Evolutionary conservation across 2,797 vertebrate species (phyloP).

Genomic region (Macroramphosus scolopax): DNA sequence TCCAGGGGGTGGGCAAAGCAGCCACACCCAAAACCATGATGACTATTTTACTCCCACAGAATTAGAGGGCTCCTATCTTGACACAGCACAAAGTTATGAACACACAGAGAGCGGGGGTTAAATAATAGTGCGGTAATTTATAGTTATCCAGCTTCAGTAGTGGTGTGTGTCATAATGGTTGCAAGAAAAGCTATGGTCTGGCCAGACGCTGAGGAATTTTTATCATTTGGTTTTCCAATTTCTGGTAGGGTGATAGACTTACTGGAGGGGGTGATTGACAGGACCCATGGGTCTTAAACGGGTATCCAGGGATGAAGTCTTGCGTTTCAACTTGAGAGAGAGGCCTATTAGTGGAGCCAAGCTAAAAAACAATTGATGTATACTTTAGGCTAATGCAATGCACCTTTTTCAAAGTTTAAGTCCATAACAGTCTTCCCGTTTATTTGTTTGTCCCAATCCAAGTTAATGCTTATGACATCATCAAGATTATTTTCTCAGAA

Average conservation of each 20-base stretch:
- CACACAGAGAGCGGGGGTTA: slow-evolving; percentile 47
- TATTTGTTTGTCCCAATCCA: background rate
- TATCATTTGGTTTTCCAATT: slow-evolving; percentile 36
- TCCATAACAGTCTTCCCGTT: background rate
- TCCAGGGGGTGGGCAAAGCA: slow-evolving; percentile 36
- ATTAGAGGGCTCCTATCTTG: slow-evolving; percentile 47
- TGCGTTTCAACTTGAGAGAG: background rate
- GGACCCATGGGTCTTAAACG: slow-evolving; percentile 1
- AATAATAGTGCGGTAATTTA: slow-evolving; percentile 52
- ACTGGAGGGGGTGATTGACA: slow-evolving; percentile 7
- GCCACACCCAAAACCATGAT: slow-evolving; percentile 51
- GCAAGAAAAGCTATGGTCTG: slow-evolving; percentile 35
- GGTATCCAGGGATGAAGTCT: background rate
- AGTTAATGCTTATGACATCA: slow-evolving; percentile 2
- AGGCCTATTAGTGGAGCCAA: background rate
- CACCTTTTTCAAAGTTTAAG: background rate
- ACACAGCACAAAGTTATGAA: slow-evolving; percentile 42
- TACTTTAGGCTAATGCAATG: background rate
- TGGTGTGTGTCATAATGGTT: slow-evolving; percentile 45
- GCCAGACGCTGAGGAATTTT: slow-evolving; percentile 37
- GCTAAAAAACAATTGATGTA: background rate
- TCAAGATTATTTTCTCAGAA: slow-evolving; percentile 6
- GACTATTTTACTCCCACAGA: slow-evolving; percentile 47
- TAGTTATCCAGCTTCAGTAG: slow-evolving; percentile 49
- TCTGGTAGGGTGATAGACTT: slow-evolving; percentile 17